A percentile compares a stretch with the other conserved stretches of the same genome.
Evolutionary conservation across 2,113 vertebrate species (phyloP).

Genomic region (Tapirus terrestris): DNA sequence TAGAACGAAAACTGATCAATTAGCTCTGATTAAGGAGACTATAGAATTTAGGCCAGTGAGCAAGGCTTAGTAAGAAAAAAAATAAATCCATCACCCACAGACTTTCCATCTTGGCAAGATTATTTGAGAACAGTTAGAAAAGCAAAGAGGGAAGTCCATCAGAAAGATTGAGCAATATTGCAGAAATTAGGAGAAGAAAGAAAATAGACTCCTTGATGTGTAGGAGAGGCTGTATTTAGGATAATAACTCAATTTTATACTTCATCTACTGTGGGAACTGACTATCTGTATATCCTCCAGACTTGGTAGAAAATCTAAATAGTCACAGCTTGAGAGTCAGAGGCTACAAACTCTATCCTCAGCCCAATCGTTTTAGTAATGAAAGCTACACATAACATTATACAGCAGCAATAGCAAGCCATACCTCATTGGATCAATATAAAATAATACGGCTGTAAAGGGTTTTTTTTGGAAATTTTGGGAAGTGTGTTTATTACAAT

Average conservation of each 20-base stretch:
- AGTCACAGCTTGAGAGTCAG: neutral
- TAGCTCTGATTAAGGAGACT: neutral
- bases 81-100: neutral
- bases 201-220: neutral
- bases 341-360: neutral
- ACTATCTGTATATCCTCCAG: neutral
- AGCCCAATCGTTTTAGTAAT: neutral
- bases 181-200: neutral
- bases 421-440: neutral
- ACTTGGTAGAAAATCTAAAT: neutral
- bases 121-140: neutral
- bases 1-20: neutral
- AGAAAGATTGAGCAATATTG: neutral
- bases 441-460: neutral
- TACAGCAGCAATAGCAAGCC: neutral
- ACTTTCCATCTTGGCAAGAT: neutral
- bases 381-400: neutral
- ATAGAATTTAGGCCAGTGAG: neutral
- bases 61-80: neutral
- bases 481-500: neutral
- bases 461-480: neutral
- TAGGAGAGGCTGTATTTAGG: neutral
- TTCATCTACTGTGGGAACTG: neutral
- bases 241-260: neutral
- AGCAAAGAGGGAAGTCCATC: neutral